Conservation (phyloP, 1,140 invertebrate genomes). For the Camponotus floridanus region DNA sequence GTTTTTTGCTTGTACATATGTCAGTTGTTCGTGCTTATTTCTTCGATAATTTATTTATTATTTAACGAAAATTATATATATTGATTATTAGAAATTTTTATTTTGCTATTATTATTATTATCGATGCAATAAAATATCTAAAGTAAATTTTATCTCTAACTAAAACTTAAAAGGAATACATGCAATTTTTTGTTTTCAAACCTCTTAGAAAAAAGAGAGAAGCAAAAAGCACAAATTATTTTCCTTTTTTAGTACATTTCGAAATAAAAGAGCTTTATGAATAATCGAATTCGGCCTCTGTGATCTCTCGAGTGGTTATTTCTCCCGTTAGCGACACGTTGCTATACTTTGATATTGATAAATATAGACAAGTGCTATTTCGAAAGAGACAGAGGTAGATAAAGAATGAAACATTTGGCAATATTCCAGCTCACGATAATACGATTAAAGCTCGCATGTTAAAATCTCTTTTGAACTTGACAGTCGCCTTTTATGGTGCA, state of each 20-base stretch:
- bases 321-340: neutral
- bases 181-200: neutral
- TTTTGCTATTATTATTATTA: neutral
- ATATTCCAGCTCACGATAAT: slow-evolving; percentile 37
- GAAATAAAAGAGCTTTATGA: neutral
- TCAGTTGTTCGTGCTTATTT: too few relatives aligned
- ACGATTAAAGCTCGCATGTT: slow-evolving; percentile 16
- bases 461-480: slow-evolving; percentile 52
- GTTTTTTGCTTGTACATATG: too few relatives aligned
- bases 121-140: neutral
- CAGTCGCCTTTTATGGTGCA: neutral
- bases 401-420: slow-evolving; percentile 3
- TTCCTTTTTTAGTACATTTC: neutral
- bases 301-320: neutral
- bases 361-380: neutral
- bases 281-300: neutral
- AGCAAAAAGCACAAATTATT: neutral
- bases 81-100: neutral
- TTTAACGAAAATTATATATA: too few relatives aligned
- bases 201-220: neutral
- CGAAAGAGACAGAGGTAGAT: neutral
- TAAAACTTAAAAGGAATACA: neutral
- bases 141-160: neutral
- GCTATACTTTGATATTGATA: slow-evolving; percentile 17
- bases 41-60: neutral